phyloP scores from a whole-genome alignment of 2,113 vertebrate genomes.

The Serranochromis macrocephalus region DNA sequence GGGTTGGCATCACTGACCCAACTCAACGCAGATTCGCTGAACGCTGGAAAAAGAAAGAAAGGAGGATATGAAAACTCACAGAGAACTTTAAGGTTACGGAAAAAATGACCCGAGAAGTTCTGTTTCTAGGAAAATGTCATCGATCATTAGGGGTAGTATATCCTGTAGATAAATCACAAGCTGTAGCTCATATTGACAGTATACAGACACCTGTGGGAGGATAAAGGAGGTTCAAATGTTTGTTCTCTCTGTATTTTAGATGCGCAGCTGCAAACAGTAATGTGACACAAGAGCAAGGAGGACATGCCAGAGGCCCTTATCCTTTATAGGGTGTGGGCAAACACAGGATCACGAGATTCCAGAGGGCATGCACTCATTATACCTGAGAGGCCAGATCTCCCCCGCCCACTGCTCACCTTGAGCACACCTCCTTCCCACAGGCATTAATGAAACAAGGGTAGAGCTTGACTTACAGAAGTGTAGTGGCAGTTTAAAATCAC shows the following conservation, averaged over 20 bases:
- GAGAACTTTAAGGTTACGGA: background rate
- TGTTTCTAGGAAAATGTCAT: background rate
- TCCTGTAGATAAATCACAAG: background rate
- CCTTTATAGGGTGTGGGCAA: background rate
- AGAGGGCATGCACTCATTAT: background rate
- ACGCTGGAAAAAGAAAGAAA: background rate
- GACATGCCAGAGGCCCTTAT: background rate
- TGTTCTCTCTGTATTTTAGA: background rate
- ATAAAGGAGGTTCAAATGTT: background rate
- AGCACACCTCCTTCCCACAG: background rate
- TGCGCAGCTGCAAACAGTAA: background rate
- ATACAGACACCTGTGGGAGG: background rate
- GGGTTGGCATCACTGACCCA: constrained; percentile 75
- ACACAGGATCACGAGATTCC: background rate
- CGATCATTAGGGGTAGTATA: background rate
- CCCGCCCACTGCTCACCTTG: constrained; percentile 36
- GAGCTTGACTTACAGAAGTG: background rate
- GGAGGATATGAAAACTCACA: background rate
- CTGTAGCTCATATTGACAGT: background rate
- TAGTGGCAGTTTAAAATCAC: background rate
- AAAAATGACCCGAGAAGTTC: background rate
- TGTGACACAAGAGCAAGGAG: background rate
- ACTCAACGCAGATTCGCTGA: constrained; percentile 16
- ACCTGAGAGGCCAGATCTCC: background rate
- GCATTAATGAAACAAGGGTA: background rate